Evolutionary conservation across 2,113 vertebrate species (phyloP).

Genomic region (Terrapene triunguis): DNA sequence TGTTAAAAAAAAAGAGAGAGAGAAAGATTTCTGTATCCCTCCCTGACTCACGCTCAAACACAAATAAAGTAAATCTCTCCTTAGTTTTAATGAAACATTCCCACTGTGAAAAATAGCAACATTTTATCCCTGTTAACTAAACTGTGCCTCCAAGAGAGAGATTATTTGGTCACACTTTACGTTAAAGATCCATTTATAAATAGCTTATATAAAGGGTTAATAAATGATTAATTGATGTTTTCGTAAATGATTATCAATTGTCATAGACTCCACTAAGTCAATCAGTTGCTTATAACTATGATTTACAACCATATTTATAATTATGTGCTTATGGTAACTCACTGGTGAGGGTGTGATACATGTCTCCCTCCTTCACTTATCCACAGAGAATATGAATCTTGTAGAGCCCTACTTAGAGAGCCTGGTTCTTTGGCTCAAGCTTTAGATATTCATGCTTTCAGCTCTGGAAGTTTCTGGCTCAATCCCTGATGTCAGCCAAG

Average conservation of each 20-base stretch:
- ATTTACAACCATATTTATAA: slow-evolving; percentile 24
- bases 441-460: background rate
- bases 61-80: background rate
- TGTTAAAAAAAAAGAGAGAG: background rate
- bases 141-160: background rate
- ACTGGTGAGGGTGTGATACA: slow-evolving; percentile 17
- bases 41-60: background rate
- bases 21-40: background rate
- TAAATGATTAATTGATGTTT: slow-evolving; percentile 56
- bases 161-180: slow-evolving; percentile 23
- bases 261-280: slow-evolving; percentile 29
- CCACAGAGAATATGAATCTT: background rate
- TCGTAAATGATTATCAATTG: slow-evolving; percentile 62
- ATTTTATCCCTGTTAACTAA: background rate
- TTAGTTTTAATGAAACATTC: slow-evolving; percentile 8
- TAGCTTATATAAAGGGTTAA: slow-evolving; percentile 45
- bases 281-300: slow-evolving; percentile 25
- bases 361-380: background rate
- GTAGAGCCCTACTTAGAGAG: slow-evolving; percentile 35
- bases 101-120: background rate
- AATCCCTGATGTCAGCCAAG: background rate
- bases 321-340: background rate
- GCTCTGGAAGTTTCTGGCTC: background rate
- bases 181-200: slow-evolving; percentile 40
- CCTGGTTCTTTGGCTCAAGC: slow-evolving; percentile 22